phyloP scores from a whole-genome alignment of 23 tunicate species.

The Ascidia mentula region DNA sequence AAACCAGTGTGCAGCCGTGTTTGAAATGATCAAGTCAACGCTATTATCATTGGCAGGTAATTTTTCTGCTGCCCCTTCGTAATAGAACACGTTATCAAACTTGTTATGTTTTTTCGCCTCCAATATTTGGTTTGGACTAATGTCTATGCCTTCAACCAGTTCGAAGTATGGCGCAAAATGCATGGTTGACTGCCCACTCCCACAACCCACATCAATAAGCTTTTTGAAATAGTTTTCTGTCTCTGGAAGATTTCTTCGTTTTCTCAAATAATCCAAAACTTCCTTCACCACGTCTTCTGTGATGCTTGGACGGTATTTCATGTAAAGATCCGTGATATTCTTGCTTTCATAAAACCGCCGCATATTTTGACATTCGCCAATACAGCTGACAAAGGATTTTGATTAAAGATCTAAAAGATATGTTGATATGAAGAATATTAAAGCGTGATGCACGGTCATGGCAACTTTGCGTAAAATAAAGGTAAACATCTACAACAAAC shows the following conservation, averaged over 20 bases:
- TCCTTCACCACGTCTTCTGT: background rate
- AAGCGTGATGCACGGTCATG: too few relatives aligned
- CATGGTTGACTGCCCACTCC: slow-evolving; percentile 25
- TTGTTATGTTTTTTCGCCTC: slow-evolving; percentile 14
- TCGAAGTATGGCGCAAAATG: slow-evolving; percentile 6
- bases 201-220: slow-evolving; percentile 38
- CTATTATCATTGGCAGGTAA: slow-evolving; percentile 31
- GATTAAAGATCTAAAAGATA: too few relatives aligned
- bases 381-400: too few relatives aligned
- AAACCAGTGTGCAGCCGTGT: slow-evolving; percentile 40
- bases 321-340: background rate
- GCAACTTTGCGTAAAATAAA: too few relatives aligned
- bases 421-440: too few relatives aligned
- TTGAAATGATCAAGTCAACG: slow-evolving; percentile 33
- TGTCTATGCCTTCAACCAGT: slow-evolving; percentile 10
- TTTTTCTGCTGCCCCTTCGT: slow-evolving; percentile 18
- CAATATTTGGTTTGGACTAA: slow-evolving; percentile 22
- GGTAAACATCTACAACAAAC: too few relatives aligned
- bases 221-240: background rate
- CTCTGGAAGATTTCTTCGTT: background rate
- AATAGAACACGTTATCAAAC: background rate
- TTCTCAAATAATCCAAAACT: background rate
- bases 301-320: background rate
- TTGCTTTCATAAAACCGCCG: background rate
- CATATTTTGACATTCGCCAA: background rate